These are phyloP conservation scores for Horisme vitalbata DNA, from an alignment of 2,888 invertebrate species.

Conservation along the genomic window DNA sequence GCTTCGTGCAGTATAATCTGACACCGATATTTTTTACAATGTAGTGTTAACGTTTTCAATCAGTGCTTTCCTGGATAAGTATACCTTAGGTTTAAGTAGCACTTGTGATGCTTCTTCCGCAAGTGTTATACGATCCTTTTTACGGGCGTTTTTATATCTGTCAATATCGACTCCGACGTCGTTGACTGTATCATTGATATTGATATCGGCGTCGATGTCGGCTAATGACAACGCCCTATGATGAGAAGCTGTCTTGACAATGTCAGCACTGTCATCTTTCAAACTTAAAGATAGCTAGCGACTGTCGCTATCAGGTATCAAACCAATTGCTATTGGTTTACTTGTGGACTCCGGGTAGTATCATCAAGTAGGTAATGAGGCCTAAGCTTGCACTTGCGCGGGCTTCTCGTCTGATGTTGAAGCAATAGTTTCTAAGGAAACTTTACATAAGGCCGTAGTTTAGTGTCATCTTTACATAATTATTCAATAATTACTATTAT, in stretches of 20 bases:
- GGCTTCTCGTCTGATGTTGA: slow-evolving; percentile 29
- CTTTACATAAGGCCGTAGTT: slow-evolving; percentile 70
- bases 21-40: slow-evolving; percentile 75
- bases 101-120: slow-evolving; percentile 40
- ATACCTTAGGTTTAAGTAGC: slow-evolving; percentile 56
- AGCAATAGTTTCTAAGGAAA: slow-evolving; percentile 43
- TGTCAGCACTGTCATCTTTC: not conserved
- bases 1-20: slow-evolving; percentile 75
- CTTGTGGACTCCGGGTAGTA: not conserved
- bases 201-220: not conserved
- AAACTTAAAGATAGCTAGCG: slow-evolving; percentile 5
- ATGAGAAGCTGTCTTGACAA: slow-evolving; percentile 1
- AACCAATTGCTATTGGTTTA: not conserved
- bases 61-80: slow-evolving; percentile 61
- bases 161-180: too few relatives aligned
- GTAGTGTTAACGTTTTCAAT: slow-evolving; percentile 60
- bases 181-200: not conserved
- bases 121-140: slow-evolving; percentile 28
- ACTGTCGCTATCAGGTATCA: not conserved
- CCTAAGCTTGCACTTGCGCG: slow-evolving; percentile 13
- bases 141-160: not conserved
- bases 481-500: slow-evolving; percentile 70
- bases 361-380: slow-evolving; percentile 12
- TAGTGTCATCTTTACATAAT: slow-evolving; percentile 62
- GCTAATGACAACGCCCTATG: slow-evolving; percentile 1